Conservation (phyloP, 2,888 invertebrate species). For the Cheilosia scutellata region DNA sequence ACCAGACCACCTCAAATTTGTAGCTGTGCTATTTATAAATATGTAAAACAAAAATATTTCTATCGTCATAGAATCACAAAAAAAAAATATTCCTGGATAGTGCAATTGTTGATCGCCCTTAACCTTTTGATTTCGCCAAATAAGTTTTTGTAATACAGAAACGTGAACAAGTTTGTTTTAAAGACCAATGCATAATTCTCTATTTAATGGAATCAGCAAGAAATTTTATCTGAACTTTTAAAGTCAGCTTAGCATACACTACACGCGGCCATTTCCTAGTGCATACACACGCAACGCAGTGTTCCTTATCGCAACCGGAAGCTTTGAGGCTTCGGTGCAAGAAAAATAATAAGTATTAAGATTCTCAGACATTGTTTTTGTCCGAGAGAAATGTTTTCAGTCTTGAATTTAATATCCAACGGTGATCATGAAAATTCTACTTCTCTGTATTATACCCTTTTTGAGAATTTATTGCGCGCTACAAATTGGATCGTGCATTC, state of each 20-base stretch:
- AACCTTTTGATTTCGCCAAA: too few species aligned
- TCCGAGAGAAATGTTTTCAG: background rate
- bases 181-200: too few species aligned
- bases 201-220: background rate
- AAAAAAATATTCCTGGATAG: too few species aligned
- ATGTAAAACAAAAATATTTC: too few species aligned
- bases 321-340: background rate
- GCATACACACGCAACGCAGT: background rate
- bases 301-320: slow-evolving; percentile 29
- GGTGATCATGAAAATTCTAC: slow-evolving; percentile 1
- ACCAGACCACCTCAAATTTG: too few species aligned
- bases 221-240: slow-evolving; percentile 6
- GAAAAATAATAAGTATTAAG: too few species aligned
- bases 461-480: background rate
- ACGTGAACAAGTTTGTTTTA: too few species aligned
- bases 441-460: background rate
- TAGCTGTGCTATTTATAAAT: too few species aligned
- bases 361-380: background rate
- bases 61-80: too few species aligned
- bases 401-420: background rate
- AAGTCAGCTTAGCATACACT: background rate
- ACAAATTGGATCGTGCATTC: background rate
- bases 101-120: too few species aligned
- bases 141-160: too few species aligned
- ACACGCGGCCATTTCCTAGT: background rate